Evolutionary conservation across 2,888 invertebrate genomes (phyloP).

Genomic region (Deilephila porcellus): DNA sequence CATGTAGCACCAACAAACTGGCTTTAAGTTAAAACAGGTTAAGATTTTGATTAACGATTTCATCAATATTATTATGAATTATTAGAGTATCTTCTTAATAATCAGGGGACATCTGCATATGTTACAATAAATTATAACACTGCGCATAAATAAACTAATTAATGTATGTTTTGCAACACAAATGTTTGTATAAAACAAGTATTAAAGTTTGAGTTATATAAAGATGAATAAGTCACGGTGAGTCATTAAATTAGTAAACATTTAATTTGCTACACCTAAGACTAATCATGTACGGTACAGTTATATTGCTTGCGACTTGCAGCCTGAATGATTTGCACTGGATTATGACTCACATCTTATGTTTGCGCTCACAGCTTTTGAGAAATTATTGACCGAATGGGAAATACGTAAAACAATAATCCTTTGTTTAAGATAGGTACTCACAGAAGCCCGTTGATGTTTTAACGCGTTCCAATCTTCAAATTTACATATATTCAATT

Average conservation of each 20-base stretch:
- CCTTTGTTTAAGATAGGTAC: slow-evolving; percentile 35
- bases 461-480: background rate
- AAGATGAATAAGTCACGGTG: slow-evolving; percentile 55
- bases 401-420: slow-evolving; percentile 42
- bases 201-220: slow-evolving; percentile 26
- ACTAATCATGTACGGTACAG: slow-evolving; percentile 57
- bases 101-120: background rate
- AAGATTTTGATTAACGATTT: too few relatives aligned
- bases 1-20: too few relatives aligned
- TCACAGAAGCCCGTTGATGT: slow-evolving; percentile 2
- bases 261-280: slow-evolving; percentile 57
- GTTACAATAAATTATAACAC: background rate
- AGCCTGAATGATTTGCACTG: slow-evolving; percentile 52
- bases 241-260: slow-evolving; percentile 61
- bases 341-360: slow-evolving; percentile 54
- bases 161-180: background rate
- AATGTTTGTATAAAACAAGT: background rate
- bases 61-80: too few relatives aligned
- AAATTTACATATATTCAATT: slow-evolving; percentile 7
- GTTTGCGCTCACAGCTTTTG: slow-evolving; percentile 48
- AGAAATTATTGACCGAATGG: slow-evolving; percentile 50
- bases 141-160: background rate
- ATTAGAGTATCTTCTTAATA: too few relatives aligned
- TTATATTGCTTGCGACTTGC: slow-evolving; percentile 45
- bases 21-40: too few relatives aligned